Base-by-base conservation (phyloP, 2,888 invertebrate genomes). In the Phaedon cochleariae region DNA sequence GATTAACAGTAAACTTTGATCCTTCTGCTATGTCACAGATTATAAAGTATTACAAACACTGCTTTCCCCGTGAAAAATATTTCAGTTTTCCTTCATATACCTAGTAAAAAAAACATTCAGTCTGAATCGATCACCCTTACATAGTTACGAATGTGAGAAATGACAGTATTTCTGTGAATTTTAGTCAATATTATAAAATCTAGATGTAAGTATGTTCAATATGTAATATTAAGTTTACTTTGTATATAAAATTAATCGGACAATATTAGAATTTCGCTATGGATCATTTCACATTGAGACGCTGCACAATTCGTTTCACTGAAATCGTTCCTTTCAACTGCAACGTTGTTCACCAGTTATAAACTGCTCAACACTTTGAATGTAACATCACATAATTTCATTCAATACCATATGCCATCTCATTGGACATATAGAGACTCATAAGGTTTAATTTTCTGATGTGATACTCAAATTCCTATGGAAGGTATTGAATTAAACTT, bases 101-200 rank as follows among this genome's bases (percentile, higher is more conserved):
- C 34, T 37, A n/a, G n/a, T n/a, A n/a, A n/a, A n/a, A n/a, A n/a
- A n/a, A 1, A 54, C 3, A 21, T n/a, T 54, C n/a, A 20, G 20
- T 29, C 54, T 59, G 17, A 29, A 55, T n/a, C n/a, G n/a, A n/a
- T 63, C 26, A 17, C 34, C 45, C 51, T 41, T 37, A n/a, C n/a
- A n/a, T n/a, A 59, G 58, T 54, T 55, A 55, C 5, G 21, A 41
- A 41, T 62, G 65, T 65, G 31, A 58, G 54, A 62, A 59, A 57
- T 65, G 72, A 71, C 73, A 75, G 75, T 75, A 75, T 75, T 74
- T 62, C 62, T 71, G 72, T 73, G 73, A 73, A 72, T 67, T 69
- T 71, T 73, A 75, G 74, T 72, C 67, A 73, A 62, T 74, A 69
- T 71, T 70, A 69, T 70, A 67, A 69, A 73, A 71, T 63, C 41